A percentile compares a stretch with the other conserved stretches of the same genome.
Conservation (phyloP, 2,797 vertebrate genomes). For the Pterois miles region DNA sequence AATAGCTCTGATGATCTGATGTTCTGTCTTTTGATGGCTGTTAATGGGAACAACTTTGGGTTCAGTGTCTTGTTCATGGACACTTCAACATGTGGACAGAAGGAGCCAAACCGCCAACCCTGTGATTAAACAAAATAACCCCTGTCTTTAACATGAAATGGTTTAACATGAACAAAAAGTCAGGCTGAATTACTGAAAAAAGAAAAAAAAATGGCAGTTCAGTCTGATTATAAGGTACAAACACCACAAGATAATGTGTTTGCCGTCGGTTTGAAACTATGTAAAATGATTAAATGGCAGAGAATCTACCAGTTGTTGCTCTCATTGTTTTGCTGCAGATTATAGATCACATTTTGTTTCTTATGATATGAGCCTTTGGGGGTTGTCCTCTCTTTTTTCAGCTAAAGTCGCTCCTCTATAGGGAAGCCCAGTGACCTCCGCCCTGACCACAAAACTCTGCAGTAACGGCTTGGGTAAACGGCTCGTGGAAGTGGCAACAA, state of each 20-base stretch:
- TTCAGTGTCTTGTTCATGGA: background rate
- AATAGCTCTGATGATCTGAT: background rate
- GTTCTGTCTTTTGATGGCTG: background rate
- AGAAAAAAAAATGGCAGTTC: background rate
- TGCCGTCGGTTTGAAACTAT: background rate
- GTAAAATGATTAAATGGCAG: background rate
- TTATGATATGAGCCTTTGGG: background rate
- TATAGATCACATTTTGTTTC: background rate
- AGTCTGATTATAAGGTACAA: background rate
- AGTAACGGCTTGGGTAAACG: constrained; percentile 53
- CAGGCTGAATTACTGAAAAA: background rate
- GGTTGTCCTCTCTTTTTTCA: constrained; percentile 12
- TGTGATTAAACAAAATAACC: background rate
- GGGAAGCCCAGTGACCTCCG: constrained; percentile 54
- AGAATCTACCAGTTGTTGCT: background rate
- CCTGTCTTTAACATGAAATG: background rate
- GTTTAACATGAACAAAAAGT: background rate
- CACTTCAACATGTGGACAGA: background rate
- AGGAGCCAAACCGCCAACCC: background rate
- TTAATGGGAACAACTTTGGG: background rate
- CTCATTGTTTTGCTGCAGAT: background rate
- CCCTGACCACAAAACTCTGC: constrained; percentile 68
- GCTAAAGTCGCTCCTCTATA: constrained; percentile 18
- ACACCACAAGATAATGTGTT: background rate
- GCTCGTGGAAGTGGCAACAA: constrained; percentile 62